Percentiles rank a stretch among this genome's conserved stretches.
These are phyloP conservation scores for Drosophila histrio DNA, from an alignment of 2,888 invertebrate genomes.

Conservation along the genomic window DNA sequence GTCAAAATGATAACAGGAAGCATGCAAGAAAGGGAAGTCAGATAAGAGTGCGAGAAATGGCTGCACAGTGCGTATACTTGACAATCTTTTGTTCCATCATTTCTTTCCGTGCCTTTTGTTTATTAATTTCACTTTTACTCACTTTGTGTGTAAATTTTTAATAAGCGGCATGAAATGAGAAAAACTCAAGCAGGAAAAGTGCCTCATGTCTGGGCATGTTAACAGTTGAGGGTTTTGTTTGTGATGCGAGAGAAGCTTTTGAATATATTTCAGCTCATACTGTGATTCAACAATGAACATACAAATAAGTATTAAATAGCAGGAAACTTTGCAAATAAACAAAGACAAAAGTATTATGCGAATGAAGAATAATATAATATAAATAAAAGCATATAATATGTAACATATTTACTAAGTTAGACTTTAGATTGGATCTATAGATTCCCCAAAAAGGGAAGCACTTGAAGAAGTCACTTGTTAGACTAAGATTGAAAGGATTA, in stretches of 20 bases:
- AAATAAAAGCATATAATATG: no score
- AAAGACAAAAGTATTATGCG: no score
- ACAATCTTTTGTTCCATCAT: conserved; percentile 12
- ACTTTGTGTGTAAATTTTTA: conserved; percentile 40
- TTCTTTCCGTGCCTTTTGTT: conserved; percentile 29
- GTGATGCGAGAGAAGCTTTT: neutral
- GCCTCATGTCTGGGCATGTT: conserved; percentile 2
- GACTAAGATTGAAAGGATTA: no score
- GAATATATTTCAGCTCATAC: neutral
- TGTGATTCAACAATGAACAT: no score
- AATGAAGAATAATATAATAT: no score
- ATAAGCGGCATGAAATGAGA: conserved; percentile 40
- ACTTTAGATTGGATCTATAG: no score
- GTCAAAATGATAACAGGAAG: conserved; percentile 43
- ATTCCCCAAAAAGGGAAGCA: no score
- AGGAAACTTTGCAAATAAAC: neutral
- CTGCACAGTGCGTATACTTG: conserved; percentile 25
- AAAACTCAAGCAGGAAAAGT: neutral
- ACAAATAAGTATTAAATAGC: neutral
- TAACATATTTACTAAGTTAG: no score
- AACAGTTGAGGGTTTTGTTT: no score
- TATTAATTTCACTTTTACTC: conserved; percentile 54
- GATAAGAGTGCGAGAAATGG: neutral
- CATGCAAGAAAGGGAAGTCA: neutral
- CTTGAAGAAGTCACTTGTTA: no score